Evolutionary conservation across 2,888 invertebrate genomes (phyloP).

Genomic region (Hirtodrosophila alboralis): DNA sequence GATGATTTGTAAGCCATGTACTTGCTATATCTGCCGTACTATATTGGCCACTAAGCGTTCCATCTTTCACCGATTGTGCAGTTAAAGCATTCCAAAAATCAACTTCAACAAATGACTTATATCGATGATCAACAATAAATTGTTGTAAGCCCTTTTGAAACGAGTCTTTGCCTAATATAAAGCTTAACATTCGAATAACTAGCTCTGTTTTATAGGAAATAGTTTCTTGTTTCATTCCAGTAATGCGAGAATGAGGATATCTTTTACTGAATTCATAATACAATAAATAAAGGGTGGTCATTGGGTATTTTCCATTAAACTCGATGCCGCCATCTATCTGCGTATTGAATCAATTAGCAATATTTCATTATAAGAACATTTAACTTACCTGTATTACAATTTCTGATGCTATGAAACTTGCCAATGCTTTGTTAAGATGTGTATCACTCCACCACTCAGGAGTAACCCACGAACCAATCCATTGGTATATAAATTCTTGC

Average conservation of each 20-base stretch:
- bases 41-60: conserved; percentile 85
- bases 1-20: conserved; percentile 92
- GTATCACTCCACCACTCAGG: conserved; percentile 92
- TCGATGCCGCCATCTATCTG: conserved; percentile 89
- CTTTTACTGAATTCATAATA: conserved; percentile 92
- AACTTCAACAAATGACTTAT: conserved; percentile 90
- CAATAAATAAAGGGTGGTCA: conserved; percentile 90
- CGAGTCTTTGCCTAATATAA: conserved; percentile 90
- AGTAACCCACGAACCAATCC: conserved; percentile 90
- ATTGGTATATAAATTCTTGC: conserved; percentile 91
- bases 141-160: conserved; percentile 90
- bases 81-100: conserved; percentile 92
- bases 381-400: conserved; percentile 87
- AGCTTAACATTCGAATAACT: conserved; percentile 95
- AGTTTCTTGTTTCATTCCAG: conserved; percentile 89
- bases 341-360: not conserved
- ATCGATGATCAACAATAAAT: conserved; percentile 89
- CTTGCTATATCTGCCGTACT: conserved; percentile 89
- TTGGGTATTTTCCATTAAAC: conserved; percentile 92
- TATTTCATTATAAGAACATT: not conserved
- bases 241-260: conserved; percentile 91
- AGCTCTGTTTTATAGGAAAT: conserved; percentile 90
- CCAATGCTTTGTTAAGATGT: conserved; percentile 90
- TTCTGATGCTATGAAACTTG: conserved; percentile 90
- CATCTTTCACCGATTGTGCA: conserved; percentile 87